These are phyloP conservation scores for Drosophila neonasuta DNA, from an alignment of 2,888 invertebrate species.

Conservation along the genomic window DNA sequence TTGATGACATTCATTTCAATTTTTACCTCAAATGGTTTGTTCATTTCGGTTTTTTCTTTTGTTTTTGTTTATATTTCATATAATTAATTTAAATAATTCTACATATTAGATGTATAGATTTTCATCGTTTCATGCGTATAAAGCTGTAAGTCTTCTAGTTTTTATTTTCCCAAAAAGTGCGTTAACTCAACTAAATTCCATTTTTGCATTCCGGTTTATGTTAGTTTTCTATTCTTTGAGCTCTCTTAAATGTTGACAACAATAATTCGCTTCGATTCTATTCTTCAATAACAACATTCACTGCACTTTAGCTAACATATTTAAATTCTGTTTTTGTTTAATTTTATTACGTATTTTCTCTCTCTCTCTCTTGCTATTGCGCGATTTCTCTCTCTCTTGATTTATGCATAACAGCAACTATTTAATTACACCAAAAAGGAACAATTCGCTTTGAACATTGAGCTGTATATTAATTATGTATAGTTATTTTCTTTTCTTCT, in stretches of 20 bases:
- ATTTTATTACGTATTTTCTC: constrained; percentile 42
- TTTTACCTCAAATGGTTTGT: constrained; percentile 27
- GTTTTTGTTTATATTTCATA: constrained; percentile 35
- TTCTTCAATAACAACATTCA: constrained; percentile 38
- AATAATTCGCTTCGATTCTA: constrained; percentile 38
- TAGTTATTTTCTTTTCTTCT: constrained; percentile 11
- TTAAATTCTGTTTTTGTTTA: constrained; percentile 34
- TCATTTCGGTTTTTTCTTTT: constrained; percentile 13
- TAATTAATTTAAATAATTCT: constrained; percentile 68
- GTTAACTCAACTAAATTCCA: constrained; percentile 71
- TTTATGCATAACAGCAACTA: constrained; percentile 45
- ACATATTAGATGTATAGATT: constrained; percentile 64
- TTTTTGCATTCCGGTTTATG: constrained; percentile 43
- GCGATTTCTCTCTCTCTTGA: constrained; percentile 7
- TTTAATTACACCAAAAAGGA: constrained; percentile 64
- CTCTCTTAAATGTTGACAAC: constrained; percentile 62
- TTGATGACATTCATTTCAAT: constrained; percentile 35
- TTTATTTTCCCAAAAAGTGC: constrained; percentile 62
- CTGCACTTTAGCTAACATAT: constrained; percentile 49
- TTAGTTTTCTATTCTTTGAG: constrained; percentile 36
- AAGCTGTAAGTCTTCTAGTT: constrained; percentile 80
- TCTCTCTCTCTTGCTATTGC: constrained; percentile 36
- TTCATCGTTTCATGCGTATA: constrained; percentile 67
- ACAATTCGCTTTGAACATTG: constrained; percentile 77
- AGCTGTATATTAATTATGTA: constrained; percentile 56